These are phyloP conservation scores for Apantesis nais DNA, from an alignment of 2,888 invertebrate genomes.

Conservation along the genomic window DNA sequence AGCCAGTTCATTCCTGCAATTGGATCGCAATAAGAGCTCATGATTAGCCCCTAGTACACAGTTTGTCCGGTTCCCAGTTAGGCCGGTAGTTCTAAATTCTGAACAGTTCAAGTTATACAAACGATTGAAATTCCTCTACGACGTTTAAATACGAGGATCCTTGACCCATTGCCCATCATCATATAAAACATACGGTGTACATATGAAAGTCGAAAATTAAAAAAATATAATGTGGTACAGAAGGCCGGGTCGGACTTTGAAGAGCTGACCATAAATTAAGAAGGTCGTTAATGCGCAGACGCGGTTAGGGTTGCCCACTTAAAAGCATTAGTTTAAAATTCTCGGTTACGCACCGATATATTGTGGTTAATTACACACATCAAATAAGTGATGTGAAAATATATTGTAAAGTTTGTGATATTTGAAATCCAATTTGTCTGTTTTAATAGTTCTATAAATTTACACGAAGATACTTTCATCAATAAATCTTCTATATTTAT, in stretches of 20 bases:
- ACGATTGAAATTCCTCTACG: not conserved
- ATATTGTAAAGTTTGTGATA: not conserved
- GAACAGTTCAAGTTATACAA: too few relatives aligned
- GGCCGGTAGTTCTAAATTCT: not conserved
- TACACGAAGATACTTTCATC: not conserved
- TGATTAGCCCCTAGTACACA: too few relatives aligned
- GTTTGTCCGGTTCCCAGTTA: too few relatives aligned
- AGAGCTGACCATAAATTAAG: slow-evolving; percentile 51
- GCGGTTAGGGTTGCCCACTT: slow-evolving; percentile 38
- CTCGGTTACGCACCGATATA: slow-evolving; percentile 6
- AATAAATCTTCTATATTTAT: not conserved
- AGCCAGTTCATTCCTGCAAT: too few relatives aligned
- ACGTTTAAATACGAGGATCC: slow-evolving; percentile 26
- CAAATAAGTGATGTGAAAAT: slow-evolving; percentile 6
- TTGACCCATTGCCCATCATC: slow-evolving; percentile 38
- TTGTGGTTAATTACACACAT: slow-evolving; percentile 13
- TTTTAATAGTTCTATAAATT: slow-evolving; percentile 1
- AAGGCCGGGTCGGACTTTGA: slow-evolving; percentile 50
- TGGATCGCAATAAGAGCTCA: too few relatives aligned
- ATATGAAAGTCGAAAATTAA: slow-evolving; percentile 42
- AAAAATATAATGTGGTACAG: slow-evolving; percentile 52
- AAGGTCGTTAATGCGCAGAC: slow-evolving; percentile 44
- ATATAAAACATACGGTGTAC: slow-evolving; percentile 27
- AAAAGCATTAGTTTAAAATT: slow-evolving; percentile 12
- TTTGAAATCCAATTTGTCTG: not conserved